Base-by-base conservation (phyloP, 64 coral and sea anemone species). In the Platygyra sinensis region DNA sequence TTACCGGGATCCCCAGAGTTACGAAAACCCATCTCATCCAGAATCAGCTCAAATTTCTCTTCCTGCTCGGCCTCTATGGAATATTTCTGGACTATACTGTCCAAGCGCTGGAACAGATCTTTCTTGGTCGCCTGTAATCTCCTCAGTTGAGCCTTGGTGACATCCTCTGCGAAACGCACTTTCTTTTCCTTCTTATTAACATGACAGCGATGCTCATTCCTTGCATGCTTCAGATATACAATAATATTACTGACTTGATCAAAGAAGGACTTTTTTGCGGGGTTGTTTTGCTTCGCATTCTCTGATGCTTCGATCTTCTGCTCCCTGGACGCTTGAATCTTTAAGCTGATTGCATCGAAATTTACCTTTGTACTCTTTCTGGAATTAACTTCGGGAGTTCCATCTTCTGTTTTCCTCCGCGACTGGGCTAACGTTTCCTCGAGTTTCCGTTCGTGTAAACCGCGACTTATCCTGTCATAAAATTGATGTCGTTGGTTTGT, bases 261-360 rank as follows among this genome's bases (percentile, higher is more conserved):
- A 51, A 72, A 72, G 8, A 71, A n/a, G 36, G 42, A 69, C 17
- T 52, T 71, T 85, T 62, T 85, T 18, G 33, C 69, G 4, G 62
- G 52, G 38, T 71, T n/a, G 22, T 20, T 52, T 51, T 22, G 33
- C 12, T 13, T 52, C 2, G 51, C 63, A 2, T 28, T 10, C 36
- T 17, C 38, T 71, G 24, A 83, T 65, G 7, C 46, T 71, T 71
- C 22, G 19, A 71, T 8, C 19, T 30, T 29, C 17, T 71, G 18
- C 50, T 52, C 10, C 67, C 81, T 85, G 13, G 24, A 85, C 0
- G 81, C 63, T 51, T 24, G n/a, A 5, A 85, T 85, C 1, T 38
- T 20, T 17, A 50, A 22, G 81, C 81, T 85, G 11, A 85, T 71
- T 28, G 30, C 15, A 72, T 85, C 81, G 52, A 85, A 85, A 24